Evolutionary conservation across 2,888 invertebrate genomes (phyloP), one percentile per base, ranked within the genome.

Genomic region (Plagodis pulveraria): DNA sequence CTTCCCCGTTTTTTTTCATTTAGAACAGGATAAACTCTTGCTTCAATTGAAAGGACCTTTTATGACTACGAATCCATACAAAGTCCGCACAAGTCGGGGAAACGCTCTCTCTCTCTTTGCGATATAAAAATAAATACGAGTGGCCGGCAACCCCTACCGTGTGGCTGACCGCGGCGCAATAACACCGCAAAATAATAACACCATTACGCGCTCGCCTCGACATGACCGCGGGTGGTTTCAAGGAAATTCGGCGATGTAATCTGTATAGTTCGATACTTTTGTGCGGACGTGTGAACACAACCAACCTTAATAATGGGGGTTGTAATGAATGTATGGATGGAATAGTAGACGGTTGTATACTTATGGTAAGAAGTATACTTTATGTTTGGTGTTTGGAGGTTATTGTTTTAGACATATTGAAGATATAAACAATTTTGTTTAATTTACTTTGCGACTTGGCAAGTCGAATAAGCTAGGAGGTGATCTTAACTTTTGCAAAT

Each of bases 121-220:
- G 54, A 66, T 64, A 58, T 65, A 68, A 62, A 22, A 68, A 59
- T 62, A 67, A 66, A 58, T 56, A 63, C 58, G 59, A 56, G 58
- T 58, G 41, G 41, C 50, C 55, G 56, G 56, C 65, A 67, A 9
- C 69, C 67, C 66, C 68, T 56, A 48, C 65, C 62, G 52, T 60
- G 58, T 12, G 50, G 47, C 57, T 50, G 53, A 55, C 65, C 62
- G 57, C 63, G 65, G 65, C 63, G 65, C 69, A 70, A 69, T 69
- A 69, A 70, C 70, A 74, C 71, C 65, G 68, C 65, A 62, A 75
- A 79, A 78, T 80, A 81, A 80, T 76, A 80, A 78, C 74, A 76
- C 56, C 73, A 71, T 76, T 72, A 71, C 64, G n/a, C 56, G 65
- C 34, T 54, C 46, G 62, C 66, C 69, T 71, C 64, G 69, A 66